phyloP scores from a whole-genome alignment of 2,888 invertebrate species.

The Acronicta leporina region DNA sequence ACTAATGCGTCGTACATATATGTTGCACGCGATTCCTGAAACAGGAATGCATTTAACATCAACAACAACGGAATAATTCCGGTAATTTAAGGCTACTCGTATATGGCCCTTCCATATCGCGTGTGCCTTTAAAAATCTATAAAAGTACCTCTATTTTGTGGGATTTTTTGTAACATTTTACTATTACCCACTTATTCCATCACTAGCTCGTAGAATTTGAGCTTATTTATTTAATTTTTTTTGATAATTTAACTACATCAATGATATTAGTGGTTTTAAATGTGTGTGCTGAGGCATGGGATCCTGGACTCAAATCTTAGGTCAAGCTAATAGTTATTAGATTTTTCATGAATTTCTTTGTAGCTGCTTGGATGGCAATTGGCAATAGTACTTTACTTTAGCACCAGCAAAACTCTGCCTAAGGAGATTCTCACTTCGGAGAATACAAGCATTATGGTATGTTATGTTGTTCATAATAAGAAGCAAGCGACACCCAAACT shows the following conservation, averaged over 20 bases:
- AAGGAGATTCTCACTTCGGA: too few species aligned
- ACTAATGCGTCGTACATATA: conserved; percentile 63
- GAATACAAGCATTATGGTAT: too few species aligned
- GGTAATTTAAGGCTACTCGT: conserved; percentile 83
- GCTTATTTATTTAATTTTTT: conserved; percentile 19
- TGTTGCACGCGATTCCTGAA: conserved; percentile 79
- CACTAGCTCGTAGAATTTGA: conserved; percentile 13
- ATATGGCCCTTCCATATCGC: conserved; percentile 74
- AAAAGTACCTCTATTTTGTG: conserved; percentile 49
- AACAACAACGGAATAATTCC: conserved; percentile 80
- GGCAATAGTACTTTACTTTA: too few species aligned
- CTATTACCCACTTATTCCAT: conserved; percentile 29
- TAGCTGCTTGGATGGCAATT: too few species aligned
- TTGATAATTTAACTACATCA: background rate
- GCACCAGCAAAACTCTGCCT: too few species aligned
- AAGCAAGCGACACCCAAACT: background rate
- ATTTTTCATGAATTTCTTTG: too few species aligned
- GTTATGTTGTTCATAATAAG: background rate
- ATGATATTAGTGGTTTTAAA: too few species aligned
- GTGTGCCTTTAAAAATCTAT: conserved; percentile 74
- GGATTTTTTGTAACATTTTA: conserved; percentile 23
- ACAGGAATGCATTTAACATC: conserved; percentile 84
- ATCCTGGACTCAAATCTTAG: too few species aligned
- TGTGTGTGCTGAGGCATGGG: too few species aligned
- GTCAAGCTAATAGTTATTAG: too few species aligned